Evolutionary conservation across 1,140 invertebrate species (phyloP), one percentile per base, ranked within the genome.

Genomic region (Drosophila leontia): DNA sequence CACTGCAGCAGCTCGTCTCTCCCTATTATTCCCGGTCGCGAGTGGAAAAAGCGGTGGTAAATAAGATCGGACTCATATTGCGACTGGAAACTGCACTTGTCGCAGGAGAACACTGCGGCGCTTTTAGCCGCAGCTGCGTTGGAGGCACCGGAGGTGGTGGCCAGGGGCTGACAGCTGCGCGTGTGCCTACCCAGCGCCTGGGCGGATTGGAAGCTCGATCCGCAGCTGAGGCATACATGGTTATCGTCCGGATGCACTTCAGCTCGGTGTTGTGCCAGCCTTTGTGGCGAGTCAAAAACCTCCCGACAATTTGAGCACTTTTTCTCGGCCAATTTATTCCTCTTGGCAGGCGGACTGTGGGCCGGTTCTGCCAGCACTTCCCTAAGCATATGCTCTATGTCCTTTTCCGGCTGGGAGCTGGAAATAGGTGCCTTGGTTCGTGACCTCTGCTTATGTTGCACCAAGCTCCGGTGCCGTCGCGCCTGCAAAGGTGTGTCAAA

Each of bases 181-280:
- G 96, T 94, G 82, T 97, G 96, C 15, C 94, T 94, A 0, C 95
- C 95, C 8, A 97, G 93, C 78, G 96, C 96, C 93, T 97, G 96
- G 1, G 95, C 94, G 0, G 96, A 92, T 1, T 94, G 94, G 79
- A 97, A 97, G 13, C 93, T 92, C 77, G 93, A 91, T 0, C 95
- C 96, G 78, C 96, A 97, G 60, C 94, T 94, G 1, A 95, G 93
- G 82, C 96, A 97, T 34, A 95, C 95, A 86, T 75, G 94, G 53
- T 78, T 81, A 0, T 87, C 69, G n/a, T 23, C 26, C 90, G 82
- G 64, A 63, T 90, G 81, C 15, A 7, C 26, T 6, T 92, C 82
- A 12, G 94, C 86, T 8, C 97, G 93, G 92, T 97, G 97, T 19
- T 94, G 92, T 75, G 96, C 96, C 8, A 97, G 93, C 17, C 94